Evolutionary conservation across 2,113 vertebrate species (phyloP), one percentile per base, ranked within the genome.

Genomic region (Trinectes maculatus): DNA sequence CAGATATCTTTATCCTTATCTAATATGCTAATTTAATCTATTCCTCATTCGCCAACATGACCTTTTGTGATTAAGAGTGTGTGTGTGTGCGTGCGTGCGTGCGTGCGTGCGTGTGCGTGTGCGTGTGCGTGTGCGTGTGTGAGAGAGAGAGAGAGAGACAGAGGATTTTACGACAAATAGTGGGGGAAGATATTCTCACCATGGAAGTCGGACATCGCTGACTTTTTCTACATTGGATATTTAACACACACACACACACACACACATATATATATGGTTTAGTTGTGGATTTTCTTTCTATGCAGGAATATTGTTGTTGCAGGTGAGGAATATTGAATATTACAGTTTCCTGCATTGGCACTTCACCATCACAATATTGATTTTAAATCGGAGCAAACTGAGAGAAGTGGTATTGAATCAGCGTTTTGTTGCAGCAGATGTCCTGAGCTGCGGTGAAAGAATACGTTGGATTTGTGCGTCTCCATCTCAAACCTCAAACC

Each of bases 21-120:
- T 97, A 97, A 98, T 96, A 98, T 98, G 97, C 95, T 98, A 98
- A 99, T 99, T 98, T 96, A 97, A 99, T 98, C 96, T 98, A 96
- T 96, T 96, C 92, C 94, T 93, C 90, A 89, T 94, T 96, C 93
- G 91, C 92, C 87, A 84, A 98, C 95, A 95, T 96, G 97, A 98
- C 97, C 97, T 98, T 96, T 96, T 93, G 92, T 98, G 96, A 99
- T 99, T 96, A 96, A 93, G 95, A n/a, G n/a, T n/a, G n/a, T n/a
- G n/a, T n/a, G n/a, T n/a, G n/a, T 57, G 71, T 58, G 34, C 39
- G 21, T 42, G 55, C 57, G 28, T 60, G 64, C 34, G 58, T 71
- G 55, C n/a, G n/a, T n/a, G n/a, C n/a, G n/a, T n/a, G n/a, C n/a
- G n/a, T 51, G 25, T 56, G 40, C 53, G 58, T 40, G 56, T 71